Conservation (phyloP, 2,888 invertebrate genomes). For the Zaprionus bogoriensis region DNA sequence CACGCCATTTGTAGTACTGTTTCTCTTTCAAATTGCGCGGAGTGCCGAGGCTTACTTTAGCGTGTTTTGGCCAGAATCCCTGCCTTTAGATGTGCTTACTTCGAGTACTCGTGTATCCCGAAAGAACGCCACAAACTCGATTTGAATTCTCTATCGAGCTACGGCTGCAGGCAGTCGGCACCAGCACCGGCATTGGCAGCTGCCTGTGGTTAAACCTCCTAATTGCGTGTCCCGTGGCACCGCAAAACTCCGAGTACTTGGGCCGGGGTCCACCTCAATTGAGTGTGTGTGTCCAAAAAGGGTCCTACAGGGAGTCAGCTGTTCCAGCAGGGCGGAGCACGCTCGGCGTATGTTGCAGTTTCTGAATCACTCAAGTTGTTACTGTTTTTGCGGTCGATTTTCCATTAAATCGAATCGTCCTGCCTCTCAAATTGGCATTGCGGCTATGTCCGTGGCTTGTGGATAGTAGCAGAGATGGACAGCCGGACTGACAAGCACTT, state of each 20-base stretch:
- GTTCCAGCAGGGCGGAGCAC: background rate
- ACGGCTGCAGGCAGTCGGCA: constrained; percentile 6
- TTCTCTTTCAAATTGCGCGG: background rate
- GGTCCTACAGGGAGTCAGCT: constrained; percentile 42
- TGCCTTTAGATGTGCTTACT: background rate
- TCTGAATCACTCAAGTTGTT: constrained; percentile 69
- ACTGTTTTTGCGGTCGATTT: constrained; percentile 74
- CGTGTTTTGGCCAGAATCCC: background rate
- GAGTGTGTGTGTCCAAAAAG: constrained; percentile 8
- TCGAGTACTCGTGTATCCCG: background rate
- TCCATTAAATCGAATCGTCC: constrained; percentile 74
- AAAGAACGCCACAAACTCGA: constrained; percentile 9
- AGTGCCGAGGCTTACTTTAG: background rate
- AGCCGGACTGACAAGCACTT: constrained; percentile 15
- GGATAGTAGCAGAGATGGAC: background rate
- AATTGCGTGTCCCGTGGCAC: constrained; percentile 51
- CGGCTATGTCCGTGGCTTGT: constrained; percentile 47
- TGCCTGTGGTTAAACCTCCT: constrained; percentile 46
- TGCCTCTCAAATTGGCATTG: constrained; percentile 71
- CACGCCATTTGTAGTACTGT: background rate
- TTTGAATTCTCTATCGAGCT: constrained; percentile 6
- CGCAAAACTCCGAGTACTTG: constrained; percentile 18
- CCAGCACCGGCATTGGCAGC: background rate
- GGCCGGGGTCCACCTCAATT: background rate
- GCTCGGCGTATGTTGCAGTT: constrained; percentile 51